Percentiles rank a stretch among this genome's conserved stretches.
Conservation (phyloP, 2,113 vertebrate genomes). For the Sebastes schlegelii region DNA sequence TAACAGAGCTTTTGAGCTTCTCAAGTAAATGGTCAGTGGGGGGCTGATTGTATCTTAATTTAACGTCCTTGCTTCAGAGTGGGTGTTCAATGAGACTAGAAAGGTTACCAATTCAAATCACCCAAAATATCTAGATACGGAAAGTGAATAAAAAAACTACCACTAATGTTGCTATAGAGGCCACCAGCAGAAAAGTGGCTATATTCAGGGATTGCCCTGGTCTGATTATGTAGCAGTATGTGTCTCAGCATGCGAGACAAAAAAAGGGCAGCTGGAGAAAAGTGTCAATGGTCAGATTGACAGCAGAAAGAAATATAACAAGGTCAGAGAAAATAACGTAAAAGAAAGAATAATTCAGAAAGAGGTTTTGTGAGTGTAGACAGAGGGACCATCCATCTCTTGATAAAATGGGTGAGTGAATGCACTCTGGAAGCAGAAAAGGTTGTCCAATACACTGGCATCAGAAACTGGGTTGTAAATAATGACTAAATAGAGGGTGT, state of each 20-base stretch:
- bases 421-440: conserved; percentile 1
- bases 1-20: conserved; percentile 11
- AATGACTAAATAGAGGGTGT: too few species aligned
- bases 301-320: not conserved
- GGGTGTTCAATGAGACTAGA: not conserved
- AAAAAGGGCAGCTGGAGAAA: not conserved
- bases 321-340: not conserved
- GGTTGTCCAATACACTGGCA: not conserved
- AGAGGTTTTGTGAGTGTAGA: not conserved
- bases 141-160: not conserved
- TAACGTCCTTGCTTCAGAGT: not conserved
- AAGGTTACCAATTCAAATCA: not conserved
- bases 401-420: not conserved
- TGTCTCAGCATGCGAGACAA: not conserved
- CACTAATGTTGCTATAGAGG: not conserved
- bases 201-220: not conserved
- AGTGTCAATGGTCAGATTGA: not conserved
- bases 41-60: conserved; percentile 50
- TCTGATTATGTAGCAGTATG: not conserved
- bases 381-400: not conserved
- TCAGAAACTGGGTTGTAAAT: not conserved
- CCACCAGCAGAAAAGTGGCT: not conserved
- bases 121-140: not conserved
- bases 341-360: not conserved
- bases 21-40: conserved; percentile 11